phyloP scores from a whole-genome alignment of 2,113 vertebrate genomes.

The Pachyramphus minor region DNA sequence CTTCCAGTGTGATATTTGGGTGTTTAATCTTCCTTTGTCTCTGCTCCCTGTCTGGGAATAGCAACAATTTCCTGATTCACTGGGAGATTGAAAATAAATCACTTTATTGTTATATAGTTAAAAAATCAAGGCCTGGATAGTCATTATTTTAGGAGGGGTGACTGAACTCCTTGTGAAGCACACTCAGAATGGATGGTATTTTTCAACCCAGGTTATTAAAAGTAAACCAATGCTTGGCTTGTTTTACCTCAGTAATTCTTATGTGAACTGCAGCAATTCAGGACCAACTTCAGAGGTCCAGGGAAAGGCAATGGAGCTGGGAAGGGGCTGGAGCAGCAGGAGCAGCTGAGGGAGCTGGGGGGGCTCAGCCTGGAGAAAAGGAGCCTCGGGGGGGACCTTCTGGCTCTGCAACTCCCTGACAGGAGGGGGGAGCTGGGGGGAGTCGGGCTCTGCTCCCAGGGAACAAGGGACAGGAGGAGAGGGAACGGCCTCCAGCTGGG shows the following conservation, averaged over 20 bases:
- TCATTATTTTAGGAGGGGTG: not conserved
- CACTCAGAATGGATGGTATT: not conserved
- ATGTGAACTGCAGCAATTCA: not conserved
- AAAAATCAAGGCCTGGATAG: not conserved
- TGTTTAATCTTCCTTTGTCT: conserved; percentile 51
- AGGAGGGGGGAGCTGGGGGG: not conserved
- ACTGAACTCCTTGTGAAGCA: not conserved
- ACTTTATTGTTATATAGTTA: conserved; percentile 3
- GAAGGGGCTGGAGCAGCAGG: not conserved
- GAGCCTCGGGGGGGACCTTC: not conserved
- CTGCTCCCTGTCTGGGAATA: conserved; percentile 29
- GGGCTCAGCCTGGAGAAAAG: not conserved
- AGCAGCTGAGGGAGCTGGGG: not conserved
- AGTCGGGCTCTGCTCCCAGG: not conserved
- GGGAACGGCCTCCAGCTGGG: accelerated
- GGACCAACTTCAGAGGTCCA: not conserved
- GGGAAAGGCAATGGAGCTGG: not conserved
- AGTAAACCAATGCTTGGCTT: not conserved
- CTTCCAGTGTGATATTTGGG: conserved; percentile 27
- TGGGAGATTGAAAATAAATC: conserved; percentile 32
- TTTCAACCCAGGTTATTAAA: not conserved
- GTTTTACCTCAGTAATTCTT: not conserved
- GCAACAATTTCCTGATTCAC: conserved; percentile 26
- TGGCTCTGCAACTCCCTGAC: not conserved
- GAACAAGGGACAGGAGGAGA: not conserved